Percentiles rank a stretch among this genome's conserved stretches.
These are phyloP conservation scores for Aporrectodea caliginosa DNA, from an alignment of 1,140 invertebrate species.

Conservation along the genomic window DNA sequence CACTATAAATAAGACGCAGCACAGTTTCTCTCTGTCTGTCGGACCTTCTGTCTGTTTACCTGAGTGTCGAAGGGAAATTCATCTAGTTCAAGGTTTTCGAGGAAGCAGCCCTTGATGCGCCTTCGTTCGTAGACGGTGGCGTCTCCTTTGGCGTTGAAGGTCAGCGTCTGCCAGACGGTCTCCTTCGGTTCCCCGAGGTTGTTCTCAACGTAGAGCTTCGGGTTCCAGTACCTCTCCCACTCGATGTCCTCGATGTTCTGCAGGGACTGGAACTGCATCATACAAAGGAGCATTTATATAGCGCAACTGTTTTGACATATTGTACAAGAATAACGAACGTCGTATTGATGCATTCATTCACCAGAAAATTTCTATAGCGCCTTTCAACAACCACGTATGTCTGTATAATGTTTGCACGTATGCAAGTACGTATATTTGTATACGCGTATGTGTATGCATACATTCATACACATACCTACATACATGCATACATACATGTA, in stretches of 20 bases:
- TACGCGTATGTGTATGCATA: not conserved
- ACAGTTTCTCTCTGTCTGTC: not conserved
- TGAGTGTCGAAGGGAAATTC: slow-evolving; percentile 39
- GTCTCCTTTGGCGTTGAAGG: slow-evolving; percentile 25
- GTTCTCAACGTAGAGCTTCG: slow-evolving; percentile 33
- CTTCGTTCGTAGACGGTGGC: slow-evolving; percentile 32
- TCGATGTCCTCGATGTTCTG: slow-evolving; percentile 27
- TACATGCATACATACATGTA: not conserved
- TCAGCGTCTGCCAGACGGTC: slow-evolving; percentile 32
- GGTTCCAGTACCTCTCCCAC: slow-evolving; percentile 35
- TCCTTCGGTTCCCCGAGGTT: slow-evolving; percentile 33
- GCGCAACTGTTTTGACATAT: too few species aligned
- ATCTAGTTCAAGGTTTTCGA: slow-evolving; percentile 37
- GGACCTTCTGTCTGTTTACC: too few species aligned
- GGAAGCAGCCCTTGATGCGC: slow-evolving; percentile 35
- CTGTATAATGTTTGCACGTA: not conserved
- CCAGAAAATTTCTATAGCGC: too few species aligned
- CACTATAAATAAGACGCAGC: too few species aligned
- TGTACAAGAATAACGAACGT: too few species aligned
- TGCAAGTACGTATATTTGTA: not conserved
- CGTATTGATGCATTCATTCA: too few species aligned
- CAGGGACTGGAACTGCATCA: not conserved
- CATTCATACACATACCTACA: not conserved
- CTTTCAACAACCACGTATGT: too few species aligned
- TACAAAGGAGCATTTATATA: not conserved